These are phyloP conservation scores for Polydesmus complanatus DNA, from an alignment of 2,888 invertebrate genomes.

Conservation along the genomic window DNA sequence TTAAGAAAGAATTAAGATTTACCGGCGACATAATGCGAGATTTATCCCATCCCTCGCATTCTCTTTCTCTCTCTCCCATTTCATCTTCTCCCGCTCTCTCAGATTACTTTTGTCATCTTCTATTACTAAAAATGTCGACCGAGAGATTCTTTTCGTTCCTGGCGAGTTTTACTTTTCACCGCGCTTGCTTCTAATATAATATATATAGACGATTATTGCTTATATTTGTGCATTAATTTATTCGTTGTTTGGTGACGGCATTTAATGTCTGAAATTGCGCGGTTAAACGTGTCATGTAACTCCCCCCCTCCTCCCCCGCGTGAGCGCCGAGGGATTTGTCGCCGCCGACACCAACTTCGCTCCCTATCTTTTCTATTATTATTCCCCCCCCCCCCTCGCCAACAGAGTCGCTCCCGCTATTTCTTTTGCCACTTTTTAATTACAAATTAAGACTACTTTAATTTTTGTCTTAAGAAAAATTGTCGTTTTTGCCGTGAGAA, in stretches of 20 bases:
- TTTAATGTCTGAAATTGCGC: neutral
- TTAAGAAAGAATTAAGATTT: neutral
- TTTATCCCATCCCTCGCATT: neutral
- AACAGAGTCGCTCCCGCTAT: no score
- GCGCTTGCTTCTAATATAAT: neutral
- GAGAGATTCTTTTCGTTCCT: neutral
- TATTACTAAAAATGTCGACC: neutral
- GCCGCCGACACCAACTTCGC: no score
- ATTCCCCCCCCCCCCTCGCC: neutral
- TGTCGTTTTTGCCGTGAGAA: neutral
- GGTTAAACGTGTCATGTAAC: neutral
- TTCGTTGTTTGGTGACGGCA: neutral
- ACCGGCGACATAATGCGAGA: neutral
- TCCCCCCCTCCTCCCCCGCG: neutral
- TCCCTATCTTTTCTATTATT: neutral
- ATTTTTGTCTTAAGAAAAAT: neutral
- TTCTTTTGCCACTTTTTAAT: constrained; percentile 12
- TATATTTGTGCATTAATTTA: neutral
- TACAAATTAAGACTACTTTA: constrained; percentile 14
- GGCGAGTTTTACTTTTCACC: neutral
- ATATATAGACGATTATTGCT: no score
- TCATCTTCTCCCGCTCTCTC: neutral
- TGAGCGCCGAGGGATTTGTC: no score
- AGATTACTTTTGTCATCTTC: no score
- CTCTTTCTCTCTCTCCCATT: neutral